phyloP scores from a whole-genome alignment of 2,113 vertebrate species.

The Aleadryas rufinucha region DNA sequence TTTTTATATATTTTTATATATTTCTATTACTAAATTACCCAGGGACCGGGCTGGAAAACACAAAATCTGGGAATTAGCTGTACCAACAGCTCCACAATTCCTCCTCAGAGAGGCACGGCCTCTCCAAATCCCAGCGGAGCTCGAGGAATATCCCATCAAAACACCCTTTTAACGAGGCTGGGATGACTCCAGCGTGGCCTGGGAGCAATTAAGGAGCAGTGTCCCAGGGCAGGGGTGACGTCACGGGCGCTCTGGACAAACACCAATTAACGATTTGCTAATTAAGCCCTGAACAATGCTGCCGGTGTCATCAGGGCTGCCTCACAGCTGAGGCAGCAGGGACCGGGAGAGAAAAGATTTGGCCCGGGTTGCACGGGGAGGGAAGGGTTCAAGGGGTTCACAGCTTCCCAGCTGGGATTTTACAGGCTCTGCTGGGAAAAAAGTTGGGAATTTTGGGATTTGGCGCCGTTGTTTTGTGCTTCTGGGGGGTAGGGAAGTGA shows the following conservation, averaged over 20 bases:
- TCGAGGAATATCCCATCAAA: slow-evolving; percentile 20
- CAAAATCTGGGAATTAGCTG: too few relatives aligned
- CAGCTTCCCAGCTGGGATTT: neutral
- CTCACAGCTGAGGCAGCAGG: neutral
- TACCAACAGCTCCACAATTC: too few relatives aligned
- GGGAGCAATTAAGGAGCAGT: neutral
- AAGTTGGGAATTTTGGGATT: neutral
- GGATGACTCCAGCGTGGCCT: neutral
- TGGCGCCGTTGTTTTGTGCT: neutral
- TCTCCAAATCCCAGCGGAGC: neutral
- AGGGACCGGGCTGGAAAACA: too few relatives aligned
- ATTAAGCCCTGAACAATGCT: neutral
- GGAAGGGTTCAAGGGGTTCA: neutral
- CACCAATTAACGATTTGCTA: neutral
- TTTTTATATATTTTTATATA: too few relatives aligned
- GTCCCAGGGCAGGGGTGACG: neutral
- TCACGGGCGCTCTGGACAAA: slow-evolving; percentile 10
- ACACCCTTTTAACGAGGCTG: neutral
- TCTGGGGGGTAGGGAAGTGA: neutral
- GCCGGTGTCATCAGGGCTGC: neutral
- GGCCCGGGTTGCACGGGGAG: neutral
- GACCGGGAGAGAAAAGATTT: neutral
- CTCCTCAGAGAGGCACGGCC: too few relatives aligned
- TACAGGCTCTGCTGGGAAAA: neutral
- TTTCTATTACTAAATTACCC: too few relatives aligned